Base-by-base conservation (phyloP, 2,113 vertebrate genomes). In the Passerina amoena region DNA sequence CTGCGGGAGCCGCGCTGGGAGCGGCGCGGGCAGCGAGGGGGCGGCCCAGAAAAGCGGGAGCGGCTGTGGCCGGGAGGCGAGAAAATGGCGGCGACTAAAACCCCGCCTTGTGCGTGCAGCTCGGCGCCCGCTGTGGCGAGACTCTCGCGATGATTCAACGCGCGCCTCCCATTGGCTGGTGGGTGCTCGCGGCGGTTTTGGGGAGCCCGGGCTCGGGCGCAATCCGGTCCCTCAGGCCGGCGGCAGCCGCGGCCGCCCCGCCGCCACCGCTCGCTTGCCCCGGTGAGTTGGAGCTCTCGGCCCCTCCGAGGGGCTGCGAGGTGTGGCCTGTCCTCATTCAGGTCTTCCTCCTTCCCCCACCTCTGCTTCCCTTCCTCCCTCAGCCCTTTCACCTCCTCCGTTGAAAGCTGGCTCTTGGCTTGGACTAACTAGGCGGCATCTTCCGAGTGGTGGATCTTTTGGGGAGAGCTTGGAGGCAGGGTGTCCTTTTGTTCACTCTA, bases 11-110 rank as follows among this genome's bases (percentile, higher is more conserved):
- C 33, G 23, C 35, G 23, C 11, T 28, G 16, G 6, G 28, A 40
- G 31, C 25, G 25, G 31, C n/a, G 13, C 14, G 47, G 19, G 5
- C 7, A 23, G 31, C 6, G 11, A 19, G 8, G 3, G 2, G 3
- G 1, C 3, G 13, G 57, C 44, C 28, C 14, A 17, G 18, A 5
- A n/a, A 35, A 30, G 51, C 42, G 4, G 14, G 14, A 56, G 4
- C 40, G 3, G 30, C 47, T n/a, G 13, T 19, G 1, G 19, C 0
- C 11, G 7, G 7, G 2, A 11, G 44, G 2, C 10, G 44, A 93
- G 33, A 97, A 97, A 78, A 97, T 96, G 96, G 96, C 96, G 96
- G 1, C 81, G 2, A 8, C 5, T 5, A 27, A 92, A 81, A 56
- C 94, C 33, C 95, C 88, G 77, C 96, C 95, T 96, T 57, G 30